A percentile compares a stretch with the other conserved stretches of the same genome.
Conservation (phyloP, 1,140 invertebrate genomes). For the Euura saliciscinereae region DNA sequence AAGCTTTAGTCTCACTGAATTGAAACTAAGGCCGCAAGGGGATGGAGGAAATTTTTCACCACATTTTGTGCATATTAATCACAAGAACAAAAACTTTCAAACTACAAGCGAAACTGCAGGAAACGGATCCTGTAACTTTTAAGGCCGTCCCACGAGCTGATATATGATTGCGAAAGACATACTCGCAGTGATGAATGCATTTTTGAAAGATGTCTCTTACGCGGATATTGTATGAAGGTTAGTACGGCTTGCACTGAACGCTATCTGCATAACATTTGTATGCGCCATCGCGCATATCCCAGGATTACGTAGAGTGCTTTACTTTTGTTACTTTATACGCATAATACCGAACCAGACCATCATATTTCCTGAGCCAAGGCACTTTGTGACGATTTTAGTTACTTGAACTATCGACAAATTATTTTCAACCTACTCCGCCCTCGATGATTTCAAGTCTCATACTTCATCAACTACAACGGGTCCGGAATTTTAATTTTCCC, state of each 20-base stretch:
- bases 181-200: not conserved
- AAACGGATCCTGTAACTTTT: not conserved
- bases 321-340: slow-evolving; percentile 51
- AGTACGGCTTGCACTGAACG: slow-evolving; percentile 50
- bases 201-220: not conserved
- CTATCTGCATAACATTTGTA: slow-evolving; percentile 56
- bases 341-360: not conserved
- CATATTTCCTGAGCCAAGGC: not conserved
- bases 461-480: too few species aligned
- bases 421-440: not conserved
- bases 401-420: not conserved
- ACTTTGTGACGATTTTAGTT: not conserved
- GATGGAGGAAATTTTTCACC: too few species aligned
- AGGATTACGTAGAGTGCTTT: slow-evolving; percentile 48
- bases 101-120: not conserved
- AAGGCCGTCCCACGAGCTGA: not conserved
- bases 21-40: not conserved
- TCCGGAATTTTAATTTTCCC: too few species aligned
- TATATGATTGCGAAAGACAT: not conserved
- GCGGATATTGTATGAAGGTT: slow-evolving; percentile 18
- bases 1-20: not conserved
- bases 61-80: not conserved
- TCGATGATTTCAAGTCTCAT: too few species aligned
- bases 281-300: slow-evolving; percentile 52
- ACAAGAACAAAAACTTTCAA: not conserved